Evolutionary conservation across 2,888 invertebrate genomes (phyloP).

Genomic region (Calameuta filiformis): DNA sequence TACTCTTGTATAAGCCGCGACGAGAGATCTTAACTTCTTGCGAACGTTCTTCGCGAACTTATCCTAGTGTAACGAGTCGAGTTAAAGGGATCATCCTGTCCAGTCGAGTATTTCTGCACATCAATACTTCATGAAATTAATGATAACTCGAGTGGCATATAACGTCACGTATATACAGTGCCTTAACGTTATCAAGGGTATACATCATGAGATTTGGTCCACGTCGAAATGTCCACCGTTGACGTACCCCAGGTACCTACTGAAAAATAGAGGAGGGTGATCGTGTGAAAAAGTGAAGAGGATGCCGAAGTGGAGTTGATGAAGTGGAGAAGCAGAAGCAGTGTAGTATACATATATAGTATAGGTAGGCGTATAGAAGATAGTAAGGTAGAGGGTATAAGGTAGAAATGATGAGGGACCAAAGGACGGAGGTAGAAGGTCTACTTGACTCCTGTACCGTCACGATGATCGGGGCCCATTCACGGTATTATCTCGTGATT

Average conservation of each 20-base stretch:
- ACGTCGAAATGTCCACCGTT: neutral
- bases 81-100: neutral
- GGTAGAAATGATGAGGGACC: slow-evolving; percentile 9
- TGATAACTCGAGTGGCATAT: neutral
- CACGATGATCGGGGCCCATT: slow-evolving; percentile 30
- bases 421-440: neutral
- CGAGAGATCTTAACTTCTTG: neutral
- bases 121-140: neutral
- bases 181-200: neutral
- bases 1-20: neutral
- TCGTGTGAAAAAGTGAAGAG: neutral
- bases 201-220: neutral
- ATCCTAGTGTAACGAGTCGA: neutral
- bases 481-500: slow-evolving; percentile 45
- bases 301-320: neutral
- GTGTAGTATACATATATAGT: neutral
- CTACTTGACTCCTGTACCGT: slow-evolving; percentile 24
- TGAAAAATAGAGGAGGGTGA: neutral
- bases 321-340: neutral
- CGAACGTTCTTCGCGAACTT: neutral
- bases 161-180: neutral
- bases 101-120: neutral
- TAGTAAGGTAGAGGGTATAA: slow-evolving; percentile 6
- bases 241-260: neutral
- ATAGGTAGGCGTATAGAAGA: neutral